These are phyloP conservation scores for Ennomos erosarius DNA, from an alignment of 2,888 invertebrate species.

Conservation along the genomic window DNA sequence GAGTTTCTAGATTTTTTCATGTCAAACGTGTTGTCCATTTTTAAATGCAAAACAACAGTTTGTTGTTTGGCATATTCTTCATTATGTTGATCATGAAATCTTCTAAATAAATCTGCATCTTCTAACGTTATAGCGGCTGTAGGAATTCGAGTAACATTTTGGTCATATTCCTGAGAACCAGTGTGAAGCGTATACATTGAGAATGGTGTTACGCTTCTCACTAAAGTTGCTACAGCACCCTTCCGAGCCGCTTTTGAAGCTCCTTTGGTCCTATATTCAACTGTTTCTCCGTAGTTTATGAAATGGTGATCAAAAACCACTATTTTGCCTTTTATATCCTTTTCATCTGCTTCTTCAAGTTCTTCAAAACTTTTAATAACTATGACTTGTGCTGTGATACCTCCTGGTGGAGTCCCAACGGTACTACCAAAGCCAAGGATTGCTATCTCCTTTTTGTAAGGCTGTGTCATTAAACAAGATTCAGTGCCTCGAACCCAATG, in stretches of 20 bases:
- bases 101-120: constrained; percentile 89
- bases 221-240: constrained; percentile 90
- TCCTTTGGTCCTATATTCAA: constrained; percentile 86
- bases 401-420: constrained; percentile 87
- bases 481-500: constrained; percentile 87
- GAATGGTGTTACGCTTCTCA: constrained; percentile 90
- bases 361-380: constrained; percentile 89
- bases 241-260: constrained; percentile 88
- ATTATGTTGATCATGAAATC: constrained; percentile 79
- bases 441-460: constrained; percentile 84
- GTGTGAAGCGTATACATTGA: constrained; percentile 91
- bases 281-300: constrained; percentile 87
- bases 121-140: constrained; percentile 90
- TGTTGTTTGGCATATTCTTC: constrained; percentile 57
- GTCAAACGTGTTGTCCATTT: constrained; percentile 87
- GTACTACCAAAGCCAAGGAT: constrained; percentile 89
- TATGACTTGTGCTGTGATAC: constrained; percentile 89
- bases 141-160: constrained; percentile 87
- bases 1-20: constrained; percentile 88
- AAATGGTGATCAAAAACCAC: constrained; percentile 90
- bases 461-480: constrained; percentile 85
- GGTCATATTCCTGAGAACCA: constrained; percentile 87
- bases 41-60: constrained; percentile 73
- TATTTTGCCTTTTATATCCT: constrained; percentile 88
- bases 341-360: constrained; percentile 76